These are phyloP conservation scores for Cotesia vestalis DNA, from an alignment of 1,140 invertebrate species.

Conservation along the genomic window DNA sequence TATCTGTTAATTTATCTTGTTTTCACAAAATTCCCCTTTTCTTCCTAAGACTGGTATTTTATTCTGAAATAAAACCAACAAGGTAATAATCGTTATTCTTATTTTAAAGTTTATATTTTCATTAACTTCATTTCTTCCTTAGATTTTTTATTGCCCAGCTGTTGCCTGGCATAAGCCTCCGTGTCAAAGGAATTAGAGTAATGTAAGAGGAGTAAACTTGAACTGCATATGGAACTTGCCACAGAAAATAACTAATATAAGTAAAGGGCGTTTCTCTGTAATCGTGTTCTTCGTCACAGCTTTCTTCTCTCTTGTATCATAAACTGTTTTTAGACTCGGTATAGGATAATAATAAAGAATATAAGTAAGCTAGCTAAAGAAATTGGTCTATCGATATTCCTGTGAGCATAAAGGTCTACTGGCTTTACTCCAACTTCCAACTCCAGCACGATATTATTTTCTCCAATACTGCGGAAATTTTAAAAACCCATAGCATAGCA, in stretches of 20 bases:
- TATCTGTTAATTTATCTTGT: no score
- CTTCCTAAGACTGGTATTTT: no score
- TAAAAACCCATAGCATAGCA: no score
- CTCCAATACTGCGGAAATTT: no score
- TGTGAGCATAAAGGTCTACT: neutral
- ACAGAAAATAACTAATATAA: neutral
- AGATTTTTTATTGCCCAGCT: neutral
- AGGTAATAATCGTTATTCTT: no score
- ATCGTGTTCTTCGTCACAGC: no score
- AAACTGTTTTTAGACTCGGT: neutral
- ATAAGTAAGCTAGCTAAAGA: neutral
- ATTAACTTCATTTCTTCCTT: neutral
- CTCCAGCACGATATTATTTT: no score
- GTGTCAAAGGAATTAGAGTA: conserved; percentile 11
- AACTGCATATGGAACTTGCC: conserved; percentile 13
- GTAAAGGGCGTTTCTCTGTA: neutral
- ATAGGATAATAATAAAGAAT: neutral
- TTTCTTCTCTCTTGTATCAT: neutral
- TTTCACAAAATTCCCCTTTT: no score
- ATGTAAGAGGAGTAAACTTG: neutral
- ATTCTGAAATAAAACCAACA: no score
- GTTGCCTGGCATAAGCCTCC: neutral
- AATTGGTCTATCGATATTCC: conserved; percentile 9
- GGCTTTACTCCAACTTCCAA: no score
- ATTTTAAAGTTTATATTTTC: neutral